Percentiles rank a stretch among this genome's conserved stretches.
Evolutionary conservation across 2,113 vertebrate genomes (phyloP).

Genomic region (human): DNA sequence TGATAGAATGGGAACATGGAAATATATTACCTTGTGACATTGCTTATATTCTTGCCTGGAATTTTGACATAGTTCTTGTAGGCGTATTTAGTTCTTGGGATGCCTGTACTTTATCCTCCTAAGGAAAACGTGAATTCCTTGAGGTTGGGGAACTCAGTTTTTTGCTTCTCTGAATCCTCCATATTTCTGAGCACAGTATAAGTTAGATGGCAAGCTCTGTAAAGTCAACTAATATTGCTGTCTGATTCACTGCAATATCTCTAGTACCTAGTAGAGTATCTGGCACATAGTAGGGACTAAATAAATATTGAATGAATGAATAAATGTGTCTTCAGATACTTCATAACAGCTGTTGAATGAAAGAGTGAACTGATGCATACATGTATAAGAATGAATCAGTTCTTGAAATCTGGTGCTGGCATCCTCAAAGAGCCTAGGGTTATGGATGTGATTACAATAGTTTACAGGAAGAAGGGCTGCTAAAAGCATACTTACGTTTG

Average conservation of each 20-base stretch:
- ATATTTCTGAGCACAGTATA: not conserved
- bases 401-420: constrained; percentile 13
- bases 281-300: constrained; percentile 27
- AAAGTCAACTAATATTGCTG: not conserved
- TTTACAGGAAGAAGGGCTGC: constrained; percentile 8
- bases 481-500: not conserved
- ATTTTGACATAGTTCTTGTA: constrained; percentile 30
- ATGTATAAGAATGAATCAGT: not conserved
- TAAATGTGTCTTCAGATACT: constrained; percentile 17
- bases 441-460: not conserved
- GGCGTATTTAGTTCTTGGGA: constrained; percentile 41
- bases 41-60: constrained; percentile 36
- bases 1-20: constrained; percentile 6
- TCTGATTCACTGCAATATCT: constrained; percentile 31
- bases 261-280: not conserved
- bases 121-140: not conserved
- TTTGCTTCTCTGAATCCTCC: constrained; percentile 17
- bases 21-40: constrained; percentile 5
- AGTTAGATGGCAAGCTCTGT: constrained; percentile 4
- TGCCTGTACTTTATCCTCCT: not conserved
- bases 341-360: constrained; percentile 22
- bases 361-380: constrained; percentile 43
- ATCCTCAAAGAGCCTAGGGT: constrained; percentile 24
- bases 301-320: not conserved
- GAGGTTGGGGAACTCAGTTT: not conserved